A percentile compares a stretch with the other conserved stretches of the same genome.
Conservation (phyloP, 92 coral and sea anemone genomes). For the Epizoanthus illoricatus region DNA sequence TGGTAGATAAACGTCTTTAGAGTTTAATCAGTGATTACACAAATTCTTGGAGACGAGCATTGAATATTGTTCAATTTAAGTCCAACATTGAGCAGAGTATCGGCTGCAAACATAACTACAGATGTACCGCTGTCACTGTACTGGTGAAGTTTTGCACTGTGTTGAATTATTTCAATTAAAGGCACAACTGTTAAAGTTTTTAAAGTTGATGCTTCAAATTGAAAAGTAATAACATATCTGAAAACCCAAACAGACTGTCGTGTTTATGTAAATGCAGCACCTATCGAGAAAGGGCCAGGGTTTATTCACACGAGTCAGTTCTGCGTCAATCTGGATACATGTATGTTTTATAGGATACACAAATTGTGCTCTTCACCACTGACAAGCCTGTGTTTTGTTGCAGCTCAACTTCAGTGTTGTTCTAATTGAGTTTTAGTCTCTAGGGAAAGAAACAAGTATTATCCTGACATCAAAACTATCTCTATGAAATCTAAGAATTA, state of each 20-base stretch:
- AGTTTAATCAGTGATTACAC: too few relatives aligned
- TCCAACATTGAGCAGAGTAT: too few relatives aligned
- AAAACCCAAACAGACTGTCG: neutral
- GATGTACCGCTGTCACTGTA: too few relatives aligned
- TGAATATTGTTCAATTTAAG: too few relatives aligned
- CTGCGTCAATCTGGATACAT: neutral
- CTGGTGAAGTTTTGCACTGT: too few relatives aligned
- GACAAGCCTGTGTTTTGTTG: neutral
- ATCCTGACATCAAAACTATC: neutral
- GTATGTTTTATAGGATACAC: neutral
- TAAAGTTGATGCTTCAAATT: neutral
- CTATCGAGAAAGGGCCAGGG: neutral
- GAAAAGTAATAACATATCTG: neutral
- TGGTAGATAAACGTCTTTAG: too few relatives aligned
- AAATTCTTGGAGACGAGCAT: too few relatives aligned
- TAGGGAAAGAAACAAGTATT: neutral
- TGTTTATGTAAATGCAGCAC: neutral
- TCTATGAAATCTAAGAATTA: conserved; percentile 13
- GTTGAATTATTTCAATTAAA: neutral
- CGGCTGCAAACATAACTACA: too few relatives aligned
- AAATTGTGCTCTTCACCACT: neutral
- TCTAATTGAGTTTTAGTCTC: neutral
- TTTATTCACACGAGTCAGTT: neutral
- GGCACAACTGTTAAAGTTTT: neutral
- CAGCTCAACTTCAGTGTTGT: neutral